These are phyloP conservation scores for Lysandra coridon DNA, from an alignment of 2,888 invertebrate genomes.

Conservation along the genomic window DNA sequence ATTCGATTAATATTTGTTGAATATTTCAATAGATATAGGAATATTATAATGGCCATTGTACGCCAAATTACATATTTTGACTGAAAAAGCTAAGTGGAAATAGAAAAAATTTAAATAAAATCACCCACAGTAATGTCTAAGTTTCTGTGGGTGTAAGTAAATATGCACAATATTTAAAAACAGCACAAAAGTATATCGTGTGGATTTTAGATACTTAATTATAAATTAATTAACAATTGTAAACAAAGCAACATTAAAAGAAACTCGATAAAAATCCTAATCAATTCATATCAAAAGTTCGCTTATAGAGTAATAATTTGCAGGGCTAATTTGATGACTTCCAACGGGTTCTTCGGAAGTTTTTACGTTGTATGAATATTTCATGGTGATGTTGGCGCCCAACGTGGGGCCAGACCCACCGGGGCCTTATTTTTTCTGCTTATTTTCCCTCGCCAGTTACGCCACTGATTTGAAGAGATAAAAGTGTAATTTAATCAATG, in stretches of 20 bases:
- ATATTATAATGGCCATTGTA: neutral
- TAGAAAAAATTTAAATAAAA: too few species aligned
- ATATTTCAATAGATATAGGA: neutral
- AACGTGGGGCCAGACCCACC: slow-evolving; percentile 46
- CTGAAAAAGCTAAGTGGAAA: too few species aligned
- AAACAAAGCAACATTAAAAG: neutral
- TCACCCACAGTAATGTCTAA: too few species aligned
- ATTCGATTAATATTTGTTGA: slow-evolving; percentile 11
- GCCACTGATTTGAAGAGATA: slow-evolving; percentile 52
- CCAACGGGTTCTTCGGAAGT: slow-evolving; percentile 55
- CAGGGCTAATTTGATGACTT: slow-evolving; percentile 67
- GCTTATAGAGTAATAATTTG: slow-evolving; percentile 49
- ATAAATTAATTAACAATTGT: neutral
- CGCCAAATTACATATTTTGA: neutral
- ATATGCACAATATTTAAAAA: too few species aligned
- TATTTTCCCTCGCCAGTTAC: slow-evolving; percentile 48
- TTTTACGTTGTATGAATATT: slow-evolving; percentile 67
- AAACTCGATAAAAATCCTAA: slow-evolving; percentile 23
- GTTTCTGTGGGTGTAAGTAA: too few species aligned
- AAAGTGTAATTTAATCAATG: slow-evolving; percentile 53
- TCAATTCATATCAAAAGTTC: slow-evolving; percentile 34
- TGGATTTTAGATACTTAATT: too few species aligned
- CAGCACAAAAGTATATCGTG: too few species aligned
- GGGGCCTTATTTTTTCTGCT: slow-evolving; percentile 48
- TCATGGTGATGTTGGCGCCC: slow-evolving; percentile 61